A percentile compares a stretch with the other conserved stretches of the same genome.
Conservation (phyloP, 2,888 invertebrate genomes). For the Drosophila lutescens region DNA sequence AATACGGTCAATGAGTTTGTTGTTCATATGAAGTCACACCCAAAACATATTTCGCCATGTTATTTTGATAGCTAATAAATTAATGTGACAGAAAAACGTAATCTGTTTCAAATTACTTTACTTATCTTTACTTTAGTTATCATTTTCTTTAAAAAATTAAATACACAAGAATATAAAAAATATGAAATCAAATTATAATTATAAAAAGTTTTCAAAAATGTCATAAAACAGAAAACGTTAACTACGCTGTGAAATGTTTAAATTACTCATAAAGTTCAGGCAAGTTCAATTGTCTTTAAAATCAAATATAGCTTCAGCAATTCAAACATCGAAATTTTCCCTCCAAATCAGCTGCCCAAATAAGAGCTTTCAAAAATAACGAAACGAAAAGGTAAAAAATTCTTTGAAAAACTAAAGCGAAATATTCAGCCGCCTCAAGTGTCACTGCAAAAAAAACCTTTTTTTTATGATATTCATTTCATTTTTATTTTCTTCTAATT, state of each 20-base stretch:
- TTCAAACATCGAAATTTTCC: neutral
- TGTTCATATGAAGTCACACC: conserved; percentile 7
- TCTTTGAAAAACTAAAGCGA: conserved; percentile 22
- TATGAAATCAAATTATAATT: too few relatives aligned
- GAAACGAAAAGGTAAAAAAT: conserved; percentile 1
- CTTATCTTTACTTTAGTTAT: too few relatives aligned
- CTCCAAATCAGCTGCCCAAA: conserved; percentile 30
- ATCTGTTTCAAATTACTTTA: too few relatives aligned
- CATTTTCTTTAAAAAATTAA: too few relatives aligned
- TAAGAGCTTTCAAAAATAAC: neutral
- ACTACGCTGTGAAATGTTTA: too few relatives aligned
- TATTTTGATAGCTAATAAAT: neutral
- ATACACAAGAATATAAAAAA: too few relatives aligned
- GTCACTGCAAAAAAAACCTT: conserved; percentile 15
- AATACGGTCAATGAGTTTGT: conserved; percentile 57
- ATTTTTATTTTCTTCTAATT: conserved; percentile 46
- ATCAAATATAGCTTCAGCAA: neutral
- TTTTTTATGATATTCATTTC: conserved; percentile 51
- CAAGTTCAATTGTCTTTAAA: neutral
- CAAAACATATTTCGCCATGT: neutral
- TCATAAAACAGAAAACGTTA: too few relatives aligned
- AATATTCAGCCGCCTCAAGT: conserved; percentile 41
- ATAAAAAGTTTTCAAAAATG: too few relatives aligned
- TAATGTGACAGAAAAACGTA: too few relatives aligned
- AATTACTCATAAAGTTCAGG: neutral